Evolutionary conservation across 2,797 vertebrate species (phyloP).

Genomic region (Carapus acus): DNA sequence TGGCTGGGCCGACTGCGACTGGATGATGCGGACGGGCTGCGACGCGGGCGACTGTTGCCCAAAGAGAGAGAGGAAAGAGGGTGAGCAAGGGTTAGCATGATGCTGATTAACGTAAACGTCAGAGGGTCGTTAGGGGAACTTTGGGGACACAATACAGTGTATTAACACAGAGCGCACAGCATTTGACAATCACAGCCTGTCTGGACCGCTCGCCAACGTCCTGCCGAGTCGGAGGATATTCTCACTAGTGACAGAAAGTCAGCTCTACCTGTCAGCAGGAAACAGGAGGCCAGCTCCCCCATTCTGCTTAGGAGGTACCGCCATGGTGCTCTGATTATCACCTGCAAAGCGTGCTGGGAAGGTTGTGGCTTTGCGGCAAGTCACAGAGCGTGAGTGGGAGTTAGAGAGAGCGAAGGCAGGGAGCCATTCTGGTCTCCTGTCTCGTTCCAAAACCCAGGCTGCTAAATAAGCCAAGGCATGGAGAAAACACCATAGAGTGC

Average conservation of each 20-base stretch:
- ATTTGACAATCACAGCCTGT: neutral
- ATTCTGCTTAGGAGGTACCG: conserved; percentile 37
- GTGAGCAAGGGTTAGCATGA: no score
- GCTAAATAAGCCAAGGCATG: conserved; percentile 9
- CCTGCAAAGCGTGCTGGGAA: conserved; percentile 50
- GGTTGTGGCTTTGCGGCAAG: conserved; percentile 1
- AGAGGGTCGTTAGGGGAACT: no score
- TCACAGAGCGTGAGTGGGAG: neutral
- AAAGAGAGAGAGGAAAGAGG: conserved; percentile 6
- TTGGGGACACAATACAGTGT: no score
- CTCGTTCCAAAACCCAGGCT: conserved; percentile 40
- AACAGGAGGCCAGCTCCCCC: conserved; percentile 20
- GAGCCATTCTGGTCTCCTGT: conserved; percentile 41
- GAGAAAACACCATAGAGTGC: conserved; percentile 5
- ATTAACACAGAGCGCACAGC: no score
- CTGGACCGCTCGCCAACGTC: neutral
- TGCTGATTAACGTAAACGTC: no score
- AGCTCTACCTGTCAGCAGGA: conserved; percentile 37
- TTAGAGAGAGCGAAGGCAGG: conserved; percentile 27
- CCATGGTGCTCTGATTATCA: conserved; percentile 53
- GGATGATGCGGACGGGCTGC: conserved; percentile 66
- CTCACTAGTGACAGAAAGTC: conserved; percentile 26
- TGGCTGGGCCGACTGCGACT: conserved; percentile 81
- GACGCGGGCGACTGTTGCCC: conserved; percentile 55
- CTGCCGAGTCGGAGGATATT: conserved; percentile 3